A percentile compares a stretch with the other conserved stretches of the same genome.
Evolutionary conservation across 92 coral and sea anemone species (phyloP).

Genomic region (Phymanthus crucifer): DNA sequence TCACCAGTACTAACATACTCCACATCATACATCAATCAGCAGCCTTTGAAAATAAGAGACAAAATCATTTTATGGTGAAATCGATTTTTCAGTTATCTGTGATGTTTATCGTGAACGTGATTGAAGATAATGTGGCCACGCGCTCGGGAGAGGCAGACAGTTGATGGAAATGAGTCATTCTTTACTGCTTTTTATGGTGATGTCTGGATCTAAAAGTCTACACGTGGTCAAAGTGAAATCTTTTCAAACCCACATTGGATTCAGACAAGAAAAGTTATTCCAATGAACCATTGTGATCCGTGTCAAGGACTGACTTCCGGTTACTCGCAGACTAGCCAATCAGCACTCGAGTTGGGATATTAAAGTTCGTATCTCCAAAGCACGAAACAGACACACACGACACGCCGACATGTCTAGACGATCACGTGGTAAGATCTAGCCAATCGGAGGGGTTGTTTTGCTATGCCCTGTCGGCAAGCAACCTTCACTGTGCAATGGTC

Average conservation of each 20-base stretch:
- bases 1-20: too few species aligned
- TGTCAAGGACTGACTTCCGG: conserved; percentile 82
- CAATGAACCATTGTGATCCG: conserved; percentile 68
- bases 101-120: too few species aligned
- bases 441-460: conserved; percentile 71
- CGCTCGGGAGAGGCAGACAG: too few species aligned
- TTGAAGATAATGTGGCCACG: too few species aligned
- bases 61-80: background rate
- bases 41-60: background rate
- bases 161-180: background rate
- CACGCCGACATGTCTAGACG: conserved; percentile 96
- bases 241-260: conserved; percentile 51
- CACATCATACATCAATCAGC: too few species aligned
- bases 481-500: conserved; percentile 65
- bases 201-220: background rate
- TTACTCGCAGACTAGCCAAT: conserved; percentile 53
- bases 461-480: conserved; percentile 62
- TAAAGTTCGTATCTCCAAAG: conserved; percentile 77
- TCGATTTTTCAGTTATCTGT: too few species aligned
- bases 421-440: conserved; percentile 72
- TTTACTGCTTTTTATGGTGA: background rate
- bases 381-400: conserved; percentile 76
- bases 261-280: conserved; percentile 71
- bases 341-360: conserved; percentile 55
- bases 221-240: conserved; percentile 23